Conservation (phyloP, 2,797 vertebrate genomes). For the Dermochelys coriacea region DNA sequence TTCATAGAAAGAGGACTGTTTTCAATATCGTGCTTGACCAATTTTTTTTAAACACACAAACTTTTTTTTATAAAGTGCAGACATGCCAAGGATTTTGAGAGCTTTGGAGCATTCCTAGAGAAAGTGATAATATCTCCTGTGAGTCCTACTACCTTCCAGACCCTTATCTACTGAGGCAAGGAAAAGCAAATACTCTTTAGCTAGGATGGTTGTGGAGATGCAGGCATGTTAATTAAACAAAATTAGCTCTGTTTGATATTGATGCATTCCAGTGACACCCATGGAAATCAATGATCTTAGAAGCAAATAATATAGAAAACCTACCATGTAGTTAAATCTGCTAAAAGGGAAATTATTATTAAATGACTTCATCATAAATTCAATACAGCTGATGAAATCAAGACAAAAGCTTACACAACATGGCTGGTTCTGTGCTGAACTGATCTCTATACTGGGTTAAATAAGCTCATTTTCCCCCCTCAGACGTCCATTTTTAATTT, state of each 20-base stretch:
- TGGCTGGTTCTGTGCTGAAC: background rate
- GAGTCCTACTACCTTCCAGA: slow-evolving; percentile 46
- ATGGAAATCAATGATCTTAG: slow-evolving; percentile 31
- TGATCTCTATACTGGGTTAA: background rate
- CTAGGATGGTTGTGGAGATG: background rate
- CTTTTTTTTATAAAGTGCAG: background rate
- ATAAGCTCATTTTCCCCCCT: slow-evolving; percentile 39
- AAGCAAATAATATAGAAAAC: background rate
- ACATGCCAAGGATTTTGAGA: slow-evolving; percentile 21
- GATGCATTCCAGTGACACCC: background rate
- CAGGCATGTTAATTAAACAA: background rate
- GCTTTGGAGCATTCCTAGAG: slow-evolving; percentile 49
- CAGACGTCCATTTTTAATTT: slow-evolving; percentile 24
- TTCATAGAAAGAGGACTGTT: slow-evolving; percentile 58
- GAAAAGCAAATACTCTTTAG: slow-evolving; percentile 22
- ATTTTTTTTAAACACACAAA: slow-evolving; percentile 57
- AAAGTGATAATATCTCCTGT: slow-evolving; percentile 50
- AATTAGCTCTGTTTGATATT: slow-evolving; percentile 29
- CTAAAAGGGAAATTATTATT: slow-evolving; percentile 8
- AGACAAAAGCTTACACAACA: slow-evolving; percentile 7
- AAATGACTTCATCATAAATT: slow-evolving; percentile 17
- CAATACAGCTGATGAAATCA: slow-evolving; percentile 34
- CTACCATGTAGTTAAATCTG: background rate
- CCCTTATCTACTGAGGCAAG: slow-evolving; percentile 44
- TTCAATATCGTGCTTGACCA: slow-evolving; percentile 31